Base-by-base conservation (phyloP, 1,140 invertebrate species). In the Acyrthosiphon pisum region DNA sequence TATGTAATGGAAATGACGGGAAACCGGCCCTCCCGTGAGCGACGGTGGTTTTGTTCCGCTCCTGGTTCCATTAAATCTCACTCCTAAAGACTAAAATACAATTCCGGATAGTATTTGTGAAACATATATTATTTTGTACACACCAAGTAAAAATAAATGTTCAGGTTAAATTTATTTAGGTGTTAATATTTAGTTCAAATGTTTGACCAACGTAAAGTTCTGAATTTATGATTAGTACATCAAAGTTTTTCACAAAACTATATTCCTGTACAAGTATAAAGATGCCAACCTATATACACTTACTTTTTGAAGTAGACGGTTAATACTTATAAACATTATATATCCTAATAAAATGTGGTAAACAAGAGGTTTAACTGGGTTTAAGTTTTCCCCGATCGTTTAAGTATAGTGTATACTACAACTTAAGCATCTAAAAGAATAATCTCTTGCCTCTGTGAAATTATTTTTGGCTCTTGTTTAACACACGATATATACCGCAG, bases 121-220 rank as follows among this genome's bases (percentile, higher is more conserved):
- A 68, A 84, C 41, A 84, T 0, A 41, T 44, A 11, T 37, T 44
- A 11, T 37, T 84, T 37, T 26, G 11, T n/a, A 26, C 14, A 86
- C 30, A 86, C 6, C 48, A 46, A 48, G 46, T 2, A 18, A 48
- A 87, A 48, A 87, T 48, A 48, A 48, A 46, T 87, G 6, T 48
- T 48, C 26, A 30, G 26, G 37, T 87, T 87, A 48, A 87, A n/a
- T 14, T 48, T 48, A 48, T 87, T 48, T 87, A 6, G 20, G 6
- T 87, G 30, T 87, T 86, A 48, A 48, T 18, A n/a, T 87, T 87
- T 87, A 48, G 46, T 48, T 48, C 44, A 48, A 87, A 87, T 87
- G 30, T 48, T 87, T 87, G 46, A 87, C 9, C 86, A 20, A 20
- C 2, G 46, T 30, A 35, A 87, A 46, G 23, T 84, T 87, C 60